Percentiles rank a stretch among this genome's conserved stretches.
Conservation (phyloP, 2,113 vertebrate species). For the Mastomys natalensis region DNA sequence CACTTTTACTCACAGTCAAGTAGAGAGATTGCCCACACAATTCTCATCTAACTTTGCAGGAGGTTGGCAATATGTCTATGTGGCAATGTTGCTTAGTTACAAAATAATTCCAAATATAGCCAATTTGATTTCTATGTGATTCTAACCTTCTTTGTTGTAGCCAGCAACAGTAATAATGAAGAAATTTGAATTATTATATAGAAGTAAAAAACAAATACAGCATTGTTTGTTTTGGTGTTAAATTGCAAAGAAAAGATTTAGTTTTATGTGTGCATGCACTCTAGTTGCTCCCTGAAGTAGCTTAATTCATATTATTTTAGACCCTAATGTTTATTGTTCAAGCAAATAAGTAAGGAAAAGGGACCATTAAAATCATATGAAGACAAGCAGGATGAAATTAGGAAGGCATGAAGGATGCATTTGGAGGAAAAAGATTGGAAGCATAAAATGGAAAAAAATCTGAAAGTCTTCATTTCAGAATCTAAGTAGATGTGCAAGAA, state of each 20-base stretch:
- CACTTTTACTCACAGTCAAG: constrained; percentile 30
- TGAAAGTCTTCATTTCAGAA: constrained; percentile 58
- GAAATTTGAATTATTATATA: neutral
- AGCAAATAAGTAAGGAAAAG: constrained; percentile 48
- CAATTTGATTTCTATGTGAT: constrained; percentile 37
- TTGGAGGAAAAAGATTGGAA: constrained; percentile 68
- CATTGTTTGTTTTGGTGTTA: constrained; percentile 47
- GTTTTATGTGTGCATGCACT: neutral
- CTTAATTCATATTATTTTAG: constrained; percentile 48
- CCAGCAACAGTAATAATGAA: constrained; percentile 49
- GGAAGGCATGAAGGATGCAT: constrained; percentile 59
- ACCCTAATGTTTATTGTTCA: constrained; percentile 55
- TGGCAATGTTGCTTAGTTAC: neutral
- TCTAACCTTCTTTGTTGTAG: neutral
- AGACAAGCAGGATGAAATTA: constrained; percentile 59
- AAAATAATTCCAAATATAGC: constrained; percentile 28
- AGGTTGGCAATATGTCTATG: neutral
- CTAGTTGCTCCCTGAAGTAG: constrained; percentile 60
- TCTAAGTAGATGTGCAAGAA: constrained; percentile 56
- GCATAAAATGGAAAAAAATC: constrained; percentile 70
- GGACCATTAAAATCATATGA: constrained; percentile 41
- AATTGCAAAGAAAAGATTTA: constrained; percentile 17
- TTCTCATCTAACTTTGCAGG: neutral
- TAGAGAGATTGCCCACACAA: neutral
- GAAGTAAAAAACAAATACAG: neutral